Evolutionary conservation across 2,113 vertebrate genomes (phyloP).

Genomic region (Thamnophis sirtalis): DNA sequence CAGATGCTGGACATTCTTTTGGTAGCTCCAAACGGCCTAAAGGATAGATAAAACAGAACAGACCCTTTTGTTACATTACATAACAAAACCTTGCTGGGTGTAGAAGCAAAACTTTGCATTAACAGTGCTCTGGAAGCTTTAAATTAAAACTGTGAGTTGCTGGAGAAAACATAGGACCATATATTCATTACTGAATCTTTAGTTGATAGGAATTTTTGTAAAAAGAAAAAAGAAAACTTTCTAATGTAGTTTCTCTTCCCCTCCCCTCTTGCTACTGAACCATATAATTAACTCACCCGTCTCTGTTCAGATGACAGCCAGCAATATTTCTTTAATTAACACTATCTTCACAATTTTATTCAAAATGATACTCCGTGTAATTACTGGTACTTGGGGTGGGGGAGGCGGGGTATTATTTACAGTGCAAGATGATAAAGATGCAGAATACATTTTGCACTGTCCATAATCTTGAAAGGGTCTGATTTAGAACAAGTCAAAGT

Average conservation of each 20-base stretch:
- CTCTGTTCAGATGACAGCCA: slow-evolving; percentile 35
- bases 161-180: background rate
- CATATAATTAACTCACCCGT: slow-evolving; percentile 42
- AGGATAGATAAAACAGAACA: background rate
- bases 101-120: background rate
- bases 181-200: background rate
- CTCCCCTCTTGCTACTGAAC: background rate
- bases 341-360: slow-evolving; percentile 36
- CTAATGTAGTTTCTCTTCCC: background rate
- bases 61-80: background rate
- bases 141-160: background rate
- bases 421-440: slow-evolving; percentile 14
- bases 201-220: background rate
- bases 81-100: background rate
- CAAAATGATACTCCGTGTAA: slow-evolving; percentile 36
- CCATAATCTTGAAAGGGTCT: slow-evolving; percentile 22
- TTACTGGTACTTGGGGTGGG: slow-evolving; percentile 16
- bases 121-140: background rate
- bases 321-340: slow-evolving; percentile 55
- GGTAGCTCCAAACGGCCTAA: background rate
- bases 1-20: background rate
- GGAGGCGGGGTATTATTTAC: background rate
- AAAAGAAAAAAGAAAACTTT: background rate
- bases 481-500: slow-evolving; percentile 42
- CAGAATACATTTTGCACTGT: slow-evolving; percentile 1